Conservation (phyloP, 2,888 invertebrate genomes). For the Clanis bilineata region DNA sequence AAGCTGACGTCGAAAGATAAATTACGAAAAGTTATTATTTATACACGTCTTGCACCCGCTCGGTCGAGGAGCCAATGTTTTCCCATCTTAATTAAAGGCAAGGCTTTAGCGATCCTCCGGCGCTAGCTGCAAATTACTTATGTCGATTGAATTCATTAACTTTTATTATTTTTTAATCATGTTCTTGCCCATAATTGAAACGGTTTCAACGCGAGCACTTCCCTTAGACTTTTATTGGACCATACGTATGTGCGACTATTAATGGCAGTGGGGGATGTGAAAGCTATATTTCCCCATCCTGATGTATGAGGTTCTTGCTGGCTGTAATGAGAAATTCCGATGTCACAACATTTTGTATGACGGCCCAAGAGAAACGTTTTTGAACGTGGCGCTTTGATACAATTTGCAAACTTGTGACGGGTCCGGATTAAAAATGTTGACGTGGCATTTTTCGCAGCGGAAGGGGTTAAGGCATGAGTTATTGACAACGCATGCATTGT, state of each 20-base stretch:
- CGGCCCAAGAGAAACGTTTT: conserved; percentile 50
- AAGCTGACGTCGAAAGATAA: conserved; percentile 12
- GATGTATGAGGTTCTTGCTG: conserved; percentile 74
- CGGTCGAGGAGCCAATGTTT: conserved; percentile 35
- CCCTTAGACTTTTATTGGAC: conserved; percentile 40
- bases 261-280: conserved; percentile 64
- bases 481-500: conserved; percentile 14
- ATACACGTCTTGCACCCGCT: conserved; percentile 1
- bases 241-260: conserved; percentile 58
- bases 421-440: conserved; percentile 21
- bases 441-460: conserved; percentile 16
- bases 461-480: conserved; percentile 9
- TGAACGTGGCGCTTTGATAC: conserved; percentile 45
- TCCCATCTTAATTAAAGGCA: conserved; percentile 54
- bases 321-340: conserved; percentile 79
- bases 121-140: conserved; percentile 46
- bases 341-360: conserved; percentile 74
- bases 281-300: conserved; percentile 76
- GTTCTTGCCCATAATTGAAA: conserved; percentile 37
- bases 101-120: conserved; percentile 41
- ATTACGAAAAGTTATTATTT: conserved; percentile 11
- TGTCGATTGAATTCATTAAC: conserved; percentile 48
- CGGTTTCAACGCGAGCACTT: conserved; percentile 26
- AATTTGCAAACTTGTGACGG: conserved; percentile 37
- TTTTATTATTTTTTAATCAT: conserved; percentile 51